Conservation (phyloP, 2,888 invertebrate genomes). For the Tipula unca region DNA sequence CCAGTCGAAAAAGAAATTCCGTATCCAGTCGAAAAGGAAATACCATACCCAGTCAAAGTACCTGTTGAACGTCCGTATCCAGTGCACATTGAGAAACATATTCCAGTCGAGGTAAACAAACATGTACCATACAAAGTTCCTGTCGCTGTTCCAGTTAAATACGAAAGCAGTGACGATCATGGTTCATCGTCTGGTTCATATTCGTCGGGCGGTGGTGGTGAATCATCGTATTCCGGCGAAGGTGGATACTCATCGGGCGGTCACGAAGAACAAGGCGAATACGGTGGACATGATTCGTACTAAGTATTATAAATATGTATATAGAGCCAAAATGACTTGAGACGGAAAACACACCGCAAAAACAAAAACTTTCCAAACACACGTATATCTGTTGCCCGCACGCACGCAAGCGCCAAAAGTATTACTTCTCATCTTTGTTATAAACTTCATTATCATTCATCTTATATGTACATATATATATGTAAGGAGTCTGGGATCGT, state of each 20-base stretch:
- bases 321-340: background rate
- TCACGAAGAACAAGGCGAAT: background rate
- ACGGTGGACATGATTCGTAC: background rate
- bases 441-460: background rate
- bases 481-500: background rate
- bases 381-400: background rate
- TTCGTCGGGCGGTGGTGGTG: slow-evolving; percentile 27
- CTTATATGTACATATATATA: background rate
- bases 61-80: slow-evolving; percentile 55
- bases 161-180: slow-evolving; percentile 24
- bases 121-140: slow-evolving; percentile 57
- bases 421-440: background rate
- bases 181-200: no score
- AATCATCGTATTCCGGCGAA: background rate
- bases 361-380: background rate
- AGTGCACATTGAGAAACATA: slow-evolving; percentile 64
- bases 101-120: slow-evolving; percentile 57
- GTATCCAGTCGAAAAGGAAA: slow-evolving; percentile 56
- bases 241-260: background rate
- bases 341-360: background rate
- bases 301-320: background rate
- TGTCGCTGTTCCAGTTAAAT: slow-evolving; percentile 23
- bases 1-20: slow-evolving; percentile 60
- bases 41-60: slow-evolving; percentile 65
- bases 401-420: background rate